Conservation (phyloP, 2,113 vertebrate species). For the Megalops atlanticus region DNA sequence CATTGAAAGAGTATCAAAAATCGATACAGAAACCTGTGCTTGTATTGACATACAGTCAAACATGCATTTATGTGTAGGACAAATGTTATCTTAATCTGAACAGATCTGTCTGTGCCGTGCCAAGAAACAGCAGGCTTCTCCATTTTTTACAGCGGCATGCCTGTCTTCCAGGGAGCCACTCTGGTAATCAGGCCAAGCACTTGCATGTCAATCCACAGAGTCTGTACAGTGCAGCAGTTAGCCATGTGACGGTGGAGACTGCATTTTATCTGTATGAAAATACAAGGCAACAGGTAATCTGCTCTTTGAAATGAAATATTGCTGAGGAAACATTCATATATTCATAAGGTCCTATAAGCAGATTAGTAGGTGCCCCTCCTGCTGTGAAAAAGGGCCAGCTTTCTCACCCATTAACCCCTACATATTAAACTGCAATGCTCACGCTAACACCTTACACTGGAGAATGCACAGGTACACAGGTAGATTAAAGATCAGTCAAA, state of each 20-base stretch:
- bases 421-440: neutral
- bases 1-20: no score
- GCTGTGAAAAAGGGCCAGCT: neutral
- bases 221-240: no score
- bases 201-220: no score
- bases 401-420: neutral
- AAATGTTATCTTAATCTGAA: no score
- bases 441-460: neutral
- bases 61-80: no score
- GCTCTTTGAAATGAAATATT: neutral
- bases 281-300: neutral
- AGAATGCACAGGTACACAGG: neutral
- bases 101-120: no score
- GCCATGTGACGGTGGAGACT: neutral
- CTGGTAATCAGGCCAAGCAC: no score
- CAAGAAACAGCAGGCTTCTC: no score
- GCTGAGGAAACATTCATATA: neutral
- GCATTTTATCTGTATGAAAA: constrained; percentile 11
- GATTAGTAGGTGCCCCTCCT: neutral
- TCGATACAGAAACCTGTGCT: no score
- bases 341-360: neutral
- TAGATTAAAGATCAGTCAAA: neutral
- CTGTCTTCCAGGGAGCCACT: no score
- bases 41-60: no score
- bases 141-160: no score